A percentile compares a stretch with the other conserved stretches of the same genome.
Evolutionary conservation across 2,113 vertebrate genomes (phyloP).

Genomic region (Sebastes fasciatus): DNA sequence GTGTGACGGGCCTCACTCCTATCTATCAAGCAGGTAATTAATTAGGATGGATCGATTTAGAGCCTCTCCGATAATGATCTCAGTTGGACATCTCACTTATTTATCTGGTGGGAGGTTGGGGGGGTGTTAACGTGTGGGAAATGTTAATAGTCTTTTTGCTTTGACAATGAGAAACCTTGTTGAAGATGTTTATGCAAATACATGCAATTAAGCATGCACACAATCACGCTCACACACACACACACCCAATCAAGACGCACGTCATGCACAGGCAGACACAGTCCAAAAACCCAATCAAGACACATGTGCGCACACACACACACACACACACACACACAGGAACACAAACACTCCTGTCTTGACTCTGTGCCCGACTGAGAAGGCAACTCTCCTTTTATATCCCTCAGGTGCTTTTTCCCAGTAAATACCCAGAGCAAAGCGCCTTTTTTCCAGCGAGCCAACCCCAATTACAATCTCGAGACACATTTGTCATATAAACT

Average conservation of each 20-base stretch:
- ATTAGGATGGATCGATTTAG: constrained; percentile 71
- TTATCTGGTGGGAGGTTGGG: constrained; percentile 35
- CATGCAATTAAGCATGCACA: not conserved
- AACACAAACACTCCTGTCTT: not conserved
- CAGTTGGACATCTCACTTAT: constrained; percentile 69
- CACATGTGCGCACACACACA: constrained; percentile 25
- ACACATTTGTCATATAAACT: constrained; percentile 73
- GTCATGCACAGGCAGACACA: constrained; percentile 42
- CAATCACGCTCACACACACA: not conserved
- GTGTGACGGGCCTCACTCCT: constrained; percentile 50
- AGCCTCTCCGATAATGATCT: constrained; percentile 71
- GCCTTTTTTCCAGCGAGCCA: constrained; percentile 42
- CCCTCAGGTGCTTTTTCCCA: constrained; percentile 64
- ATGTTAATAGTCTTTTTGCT: constrained; percentile 53
- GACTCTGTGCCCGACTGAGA: constrained; percentile 19
- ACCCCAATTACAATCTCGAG: constrained; percentile 67
- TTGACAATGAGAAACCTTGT: constrained; percentile 55
- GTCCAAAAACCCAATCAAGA: constrained; percentile 40
- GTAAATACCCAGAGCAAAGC: constrained; percentile 64
- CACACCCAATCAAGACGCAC: constrained; percentile 38
- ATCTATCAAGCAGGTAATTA: constrained; percentile 74
- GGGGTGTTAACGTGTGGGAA: constrained; percentile 37
- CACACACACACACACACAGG: not conserved
- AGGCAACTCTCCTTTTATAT: constrained; percentile 44
- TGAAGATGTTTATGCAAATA: constrained; percentile 57